These are phyloP conservation scores for Leuciscus waleckii DNA, from an alignment of 2,797 vertebrate genomes.

Conservation along the genomic window DNA sequence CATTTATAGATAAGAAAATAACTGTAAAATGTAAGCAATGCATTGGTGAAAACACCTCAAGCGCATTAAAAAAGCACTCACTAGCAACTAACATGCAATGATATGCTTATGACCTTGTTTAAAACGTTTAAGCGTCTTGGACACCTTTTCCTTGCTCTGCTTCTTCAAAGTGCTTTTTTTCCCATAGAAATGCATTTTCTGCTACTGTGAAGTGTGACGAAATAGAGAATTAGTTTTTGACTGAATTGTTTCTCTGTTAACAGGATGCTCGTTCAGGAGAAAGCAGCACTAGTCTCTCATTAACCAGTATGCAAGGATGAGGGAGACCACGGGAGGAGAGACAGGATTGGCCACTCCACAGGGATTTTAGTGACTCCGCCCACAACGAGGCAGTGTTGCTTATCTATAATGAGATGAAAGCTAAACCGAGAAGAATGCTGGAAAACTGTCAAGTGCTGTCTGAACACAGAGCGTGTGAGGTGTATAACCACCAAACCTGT, in stretches of 20 bases:
- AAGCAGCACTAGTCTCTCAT: constrained; percentile 80
- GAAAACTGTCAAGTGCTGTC: constrained; percentile 42
- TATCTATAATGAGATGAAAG: constrained; percentile 34
- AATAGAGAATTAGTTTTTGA: neutral
- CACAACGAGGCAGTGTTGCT: constrained; percentile 52
- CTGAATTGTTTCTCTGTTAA: neutral
- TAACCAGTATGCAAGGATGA: constrained; percentile 35
- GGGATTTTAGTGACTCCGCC: constrained; percentile 61
- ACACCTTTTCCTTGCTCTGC: neutral
- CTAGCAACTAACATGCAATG: neutral
- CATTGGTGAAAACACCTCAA: neutral
- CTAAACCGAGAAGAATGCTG: constrained; percentile 39
- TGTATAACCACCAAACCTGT: constrained; percentile 55
- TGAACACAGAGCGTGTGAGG: constrained; percentile 49
- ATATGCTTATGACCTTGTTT: neutral
- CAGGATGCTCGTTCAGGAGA: constrained; percentile 84
- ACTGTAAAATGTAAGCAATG: neutral
- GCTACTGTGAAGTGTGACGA: neutral
- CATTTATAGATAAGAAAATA: neutral
- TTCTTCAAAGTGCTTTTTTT: neutral
- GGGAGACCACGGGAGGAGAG: constrained; percentile 47
- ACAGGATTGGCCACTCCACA: constrained; percentile 59
- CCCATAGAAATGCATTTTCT: neutral
- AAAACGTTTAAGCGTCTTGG: neutral
- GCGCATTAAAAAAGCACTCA: neutral